Evolutionary conservation across 1,140 invertebrate species (phyloP).

Genomic region (Scaptomyza hsui): DNA sequence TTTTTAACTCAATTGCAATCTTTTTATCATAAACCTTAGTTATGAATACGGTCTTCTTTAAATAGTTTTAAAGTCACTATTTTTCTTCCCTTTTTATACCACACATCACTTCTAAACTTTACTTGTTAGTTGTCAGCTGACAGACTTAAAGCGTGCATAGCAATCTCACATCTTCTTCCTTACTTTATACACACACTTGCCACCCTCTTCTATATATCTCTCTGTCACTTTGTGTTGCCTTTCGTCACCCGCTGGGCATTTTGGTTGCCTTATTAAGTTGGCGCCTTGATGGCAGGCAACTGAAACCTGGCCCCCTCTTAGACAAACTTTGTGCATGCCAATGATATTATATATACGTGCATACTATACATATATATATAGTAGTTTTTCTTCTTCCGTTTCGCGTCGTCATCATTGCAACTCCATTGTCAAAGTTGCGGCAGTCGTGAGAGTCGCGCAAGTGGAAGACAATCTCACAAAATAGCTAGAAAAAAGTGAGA

Average conservation of each 20-base stretch:
- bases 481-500: constrained; percentile 17
- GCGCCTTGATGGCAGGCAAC: constrained; percentile 62
- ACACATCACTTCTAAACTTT: neutral
- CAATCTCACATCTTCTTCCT: constrained; percentile 1
- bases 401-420: constrained; percentile 68
- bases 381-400: constrained; percentile 8
- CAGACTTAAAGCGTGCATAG: constrained; percentile 9
- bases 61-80: neutral
- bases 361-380: constrained; percentile 3
- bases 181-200: no score
- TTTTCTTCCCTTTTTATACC: neutral
- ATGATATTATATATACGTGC: constrained; percentile 26
- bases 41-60: no score
- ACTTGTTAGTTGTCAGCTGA: neutral
- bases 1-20: no score
- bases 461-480: constrained; percentile 31
- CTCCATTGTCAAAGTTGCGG: constrained; percentile 74
- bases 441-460: constrained; percentile 30
- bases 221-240: neutral
- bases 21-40: no score
- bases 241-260: constrained; percentile 52
- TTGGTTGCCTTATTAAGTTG: constrained; percentile 77
- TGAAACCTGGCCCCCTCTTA: constrained; percentile 38
- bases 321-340: constrained; percentile 72
- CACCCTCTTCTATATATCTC: neutral